phyloP scores from a whole-genome alignment of 2,113 vertebrate genomes.

The Seriola aureovittata region DNA sequence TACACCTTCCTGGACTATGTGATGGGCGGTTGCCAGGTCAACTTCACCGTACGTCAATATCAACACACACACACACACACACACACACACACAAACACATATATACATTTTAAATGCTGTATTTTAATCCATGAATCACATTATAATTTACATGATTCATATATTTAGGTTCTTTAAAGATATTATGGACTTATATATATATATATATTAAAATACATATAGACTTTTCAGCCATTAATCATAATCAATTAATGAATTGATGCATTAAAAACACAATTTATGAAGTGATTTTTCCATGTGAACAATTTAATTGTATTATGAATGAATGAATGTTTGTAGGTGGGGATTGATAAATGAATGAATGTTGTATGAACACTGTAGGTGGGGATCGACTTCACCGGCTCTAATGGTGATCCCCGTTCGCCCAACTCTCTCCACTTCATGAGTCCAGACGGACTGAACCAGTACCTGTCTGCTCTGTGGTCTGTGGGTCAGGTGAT shows the following conservation, averaged over 20 bases:
- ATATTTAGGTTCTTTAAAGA: too few species aligned
- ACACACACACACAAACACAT: too few species aligned
- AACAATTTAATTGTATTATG: not conserved
- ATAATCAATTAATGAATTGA: not conserved
- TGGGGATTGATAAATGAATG: not conserved
- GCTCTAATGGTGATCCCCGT: constrained; percentile 93
- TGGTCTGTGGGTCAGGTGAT: constrained; percentile 95
- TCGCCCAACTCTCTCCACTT: constrained; percentile 93
- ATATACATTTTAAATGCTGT: too few species aligned
- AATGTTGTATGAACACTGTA: constrained; percentile 52
- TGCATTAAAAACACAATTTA: not conserved
- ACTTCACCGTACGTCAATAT: constrained; percentile 71
- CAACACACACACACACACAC: not conserved
- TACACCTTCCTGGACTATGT: constrained; percentile 78
- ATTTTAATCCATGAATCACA: too few species aligned
- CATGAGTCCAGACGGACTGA: constrained; percentile 91
- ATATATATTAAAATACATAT: too few species aligned
- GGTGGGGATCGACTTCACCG: constrained; percentile 97
- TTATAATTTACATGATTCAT: too few species aligned
- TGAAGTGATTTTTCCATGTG: not conserved
- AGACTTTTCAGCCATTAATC: too few species aligned
- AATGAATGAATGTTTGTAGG: not conserved
- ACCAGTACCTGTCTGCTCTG: constrained; percentile 92
- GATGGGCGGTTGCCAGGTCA: constrained; percentile 82
- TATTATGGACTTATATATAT: too few species aligned